Percentiles rank a stretch among this genome's conserved stretches.
Evolutionary conservation across 2,888 invertebrate genomes (phyloP).

Genomic region (Autographa gamma): DNA sequence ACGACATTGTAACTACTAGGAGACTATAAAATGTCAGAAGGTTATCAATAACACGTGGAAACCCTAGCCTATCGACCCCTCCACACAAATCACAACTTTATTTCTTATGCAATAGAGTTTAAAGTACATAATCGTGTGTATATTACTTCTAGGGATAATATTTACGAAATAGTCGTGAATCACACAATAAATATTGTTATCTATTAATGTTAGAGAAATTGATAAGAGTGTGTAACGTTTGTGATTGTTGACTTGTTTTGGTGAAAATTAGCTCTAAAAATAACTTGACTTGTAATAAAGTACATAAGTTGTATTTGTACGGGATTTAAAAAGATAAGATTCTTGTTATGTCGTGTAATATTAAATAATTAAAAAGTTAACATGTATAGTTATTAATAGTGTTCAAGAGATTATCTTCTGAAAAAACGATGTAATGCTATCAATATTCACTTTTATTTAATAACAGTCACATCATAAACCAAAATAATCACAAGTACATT

Average conservation of each 20-base stretch:
- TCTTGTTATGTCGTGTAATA: not conserved
- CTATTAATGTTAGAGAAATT: conserved; percentile 40
- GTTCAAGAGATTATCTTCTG: too few relatives aligned
- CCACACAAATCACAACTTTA: conserved; percentile 24
- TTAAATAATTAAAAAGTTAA: not conserved
- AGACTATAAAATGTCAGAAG: conserved; percentile 27
- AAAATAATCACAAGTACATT: too few relatives aligned
- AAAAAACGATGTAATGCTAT: too few relatives aligned
- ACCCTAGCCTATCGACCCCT: conserved; percentile 20
- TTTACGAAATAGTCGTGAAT: conserved; percentile 29
- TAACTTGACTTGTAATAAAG: not conserved
- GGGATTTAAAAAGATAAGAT: not conserved
- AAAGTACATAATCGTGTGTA: conserved; percentile 13
- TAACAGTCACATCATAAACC: too few relatives aligned
- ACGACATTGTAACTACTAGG: conserved; percentile 30
- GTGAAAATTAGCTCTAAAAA: conserved; percentile 14
- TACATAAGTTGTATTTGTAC: too few relatives aligned
- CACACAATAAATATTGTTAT: conserved; percentile 45
- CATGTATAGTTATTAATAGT: too few relatives aligned
- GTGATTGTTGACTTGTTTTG: conserved; percentile 21
- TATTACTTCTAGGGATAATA: conserved; percentile 27
- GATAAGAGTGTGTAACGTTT: conserved; percentile 31
- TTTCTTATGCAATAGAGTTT: not conserved
- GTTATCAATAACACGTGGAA: conserved; percentile 44
- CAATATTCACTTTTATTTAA: too few relatives aligned